These are phyloP conservation scores for Geophilus truncorum DNA, from an alignment of 2,888 invertebrate genomes.

Conservation along the genomic window DNA sequence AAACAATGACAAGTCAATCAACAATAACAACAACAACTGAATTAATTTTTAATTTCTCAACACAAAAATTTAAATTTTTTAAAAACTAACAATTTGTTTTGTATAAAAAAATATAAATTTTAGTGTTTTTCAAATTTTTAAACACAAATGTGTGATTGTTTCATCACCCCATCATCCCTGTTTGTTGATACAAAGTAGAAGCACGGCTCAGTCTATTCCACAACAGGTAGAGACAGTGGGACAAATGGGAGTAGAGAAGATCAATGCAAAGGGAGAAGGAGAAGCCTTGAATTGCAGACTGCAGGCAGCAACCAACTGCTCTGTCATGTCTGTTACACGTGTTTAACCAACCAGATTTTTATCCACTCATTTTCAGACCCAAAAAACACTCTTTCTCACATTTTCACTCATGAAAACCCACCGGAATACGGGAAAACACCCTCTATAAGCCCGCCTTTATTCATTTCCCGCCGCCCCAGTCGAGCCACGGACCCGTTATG, in stretches of 20 bases:
- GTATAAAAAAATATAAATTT: too few relatives aligned
- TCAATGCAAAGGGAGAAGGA: background rate
- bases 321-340: background rate
- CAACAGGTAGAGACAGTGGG: background rate
- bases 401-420: background rate
- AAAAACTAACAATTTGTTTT: too few relatives aligned
- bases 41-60: too few relatives aligned
- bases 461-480: background rate
- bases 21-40: too few relatives aligned
- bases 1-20: too few relatives aligned
- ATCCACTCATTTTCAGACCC: background rate
- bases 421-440: background rate
- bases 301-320: background rate
- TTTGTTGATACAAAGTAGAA: background rate
- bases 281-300: background rate
- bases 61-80: too few relatives aligned
- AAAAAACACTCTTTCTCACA: background rate
- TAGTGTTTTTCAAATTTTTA: too few relatives aligned
- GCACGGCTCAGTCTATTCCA: background rate
- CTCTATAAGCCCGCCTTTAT: background rate
- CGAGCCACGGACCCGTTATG: background rate
- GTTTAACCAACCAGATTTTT: background rate
- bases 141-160: background rate
- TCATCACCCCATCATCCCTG: background rate
- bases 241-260: background rate